A percentile compares a stretch with the other conserved stretches of the same genome.
These are phyloP conservation scores for Ramphastos sulfuratus DNA, from an alignment of 2,113 vertebrate species.

Conservation along the genomic window DNA sequence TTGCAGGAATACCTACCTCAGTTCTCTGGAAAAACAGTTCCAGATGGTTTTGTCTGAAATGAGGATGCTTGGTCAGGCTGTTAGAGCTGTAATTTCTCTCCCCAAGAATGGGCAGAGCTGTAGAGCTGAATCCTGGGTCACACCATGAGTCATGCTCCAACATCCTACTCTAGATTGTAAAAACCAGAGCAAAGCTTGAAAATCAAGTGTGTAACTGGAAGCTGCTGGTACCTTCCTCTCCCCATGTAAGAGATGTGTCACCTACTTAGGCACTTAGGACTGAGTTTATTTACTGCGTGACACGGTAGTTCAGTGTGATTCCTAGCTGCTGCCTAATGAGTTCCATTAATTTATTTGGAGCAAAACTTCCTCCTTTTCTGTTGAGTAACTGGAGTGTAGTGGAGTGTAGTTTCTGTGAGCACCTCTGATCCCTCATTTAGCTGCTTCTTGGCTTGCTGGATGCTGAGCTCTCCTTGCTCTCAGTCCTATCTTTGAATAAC, in stretches of 20 bases:
- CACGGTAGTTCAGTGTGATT: conserved; percentile 1
- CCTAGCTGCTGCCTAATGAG: conserved; percentile 53
- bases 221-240: not conserved
- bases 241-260: not conserved
- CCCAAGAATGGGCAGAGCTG: conserved; percentile 28
- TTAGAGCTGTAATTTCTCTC: conserved; percentile 10
- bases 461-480: not conserved
- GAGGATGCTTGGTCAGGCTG: not conserved
- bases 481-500: not conserved
- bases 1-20: not conserved
- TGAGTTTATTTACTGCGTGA: conserved; percentile 54
- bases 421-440: not conserved
- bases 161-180: not conserved
- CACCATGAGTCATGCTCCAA: not conserved
- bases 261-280: not conserved
- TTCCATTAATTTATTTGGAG: conserved; percentile 57
- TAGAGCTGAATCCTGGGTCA: conserved; percentile 13
- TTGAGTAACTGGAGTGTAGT: not conserved
- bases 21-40: not conserved
- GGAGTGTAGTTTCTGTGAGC: not conserved
- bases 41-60: not conserved
- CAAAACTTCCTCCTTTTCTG: not conserved
- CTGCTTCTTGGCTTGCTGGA: not conserved
- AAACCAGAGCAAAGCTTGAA: not conserved
- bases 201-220: not conserved